Evolutionary conservation across 2,113 vertebrate species (phyloP).

Genomic region (Chaenogobius annularis): DNA sequence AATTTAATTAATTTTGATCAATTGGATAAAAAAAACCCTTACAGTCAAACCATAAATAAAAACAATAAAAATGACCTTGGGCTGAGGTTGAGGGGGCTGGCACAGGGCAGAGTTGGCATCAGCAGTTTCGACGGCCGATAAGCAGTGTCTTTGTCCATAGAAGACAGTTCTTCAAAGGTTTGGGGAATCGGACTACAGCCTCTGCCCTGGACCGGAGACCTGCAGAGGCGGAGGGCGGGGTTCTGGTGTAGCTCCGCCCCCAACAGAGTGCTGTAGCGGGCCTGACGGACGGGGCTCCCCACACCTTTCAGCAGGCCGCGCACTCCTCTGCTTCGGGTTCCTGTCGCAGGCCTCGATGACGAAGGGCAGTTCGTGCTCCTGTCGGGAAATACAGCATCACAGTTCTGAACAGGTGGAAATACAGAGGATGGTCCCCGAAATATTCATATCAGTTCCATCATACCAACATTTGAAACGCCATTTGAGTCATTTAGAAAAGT

Average conservation of each 20-base stretch:
- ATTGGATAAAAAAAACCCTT: not conserved
- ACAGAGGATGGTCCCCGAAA: no score
- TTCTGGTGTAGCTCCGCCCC: slow-evolving; percentile 85
- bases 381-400: slow-evolving; percentile 1
- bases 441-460: no score
- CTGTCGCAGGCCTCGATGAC: slow-evolving; percentile 79
- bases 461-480: no score
- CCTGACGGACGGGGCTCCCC: slow-evolving; percentile 73
- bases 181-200: slow-evolving; percentile 78
- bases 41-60: not conserved
- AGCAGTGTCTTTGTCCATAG: slow-evolving; percentile 16
- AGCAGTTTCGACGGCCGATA: slow-evolving; percentile 83
- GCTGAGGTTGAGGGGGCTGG: slow-evolving; percentile 85
- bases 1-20: not conserved
- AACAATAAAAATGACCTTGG: slow-evolving; percentile 79
- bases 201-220: slow-evolving; percentile 75
- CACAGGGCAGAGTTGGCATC: slow-evolving; percentile 81
- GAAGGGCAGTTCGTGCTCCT: slow-evolving; percentile 84
- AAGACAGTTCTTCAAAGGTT: slow-evolving; percentile 56
- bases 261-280: slow-evolving; percentile 81
- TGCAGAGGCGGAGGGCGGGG: slow-evolving; percentile 77
- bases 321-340: slow-evolving; percentile 62
- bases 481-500: no score
- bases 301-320: slow-evolving; percentile 78
- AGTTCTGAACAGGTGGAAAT: no score